phyloP scores from a whole-genome alignment of 2,797 vertebrate genomes.

The Fistularia commersonii region DNA sequence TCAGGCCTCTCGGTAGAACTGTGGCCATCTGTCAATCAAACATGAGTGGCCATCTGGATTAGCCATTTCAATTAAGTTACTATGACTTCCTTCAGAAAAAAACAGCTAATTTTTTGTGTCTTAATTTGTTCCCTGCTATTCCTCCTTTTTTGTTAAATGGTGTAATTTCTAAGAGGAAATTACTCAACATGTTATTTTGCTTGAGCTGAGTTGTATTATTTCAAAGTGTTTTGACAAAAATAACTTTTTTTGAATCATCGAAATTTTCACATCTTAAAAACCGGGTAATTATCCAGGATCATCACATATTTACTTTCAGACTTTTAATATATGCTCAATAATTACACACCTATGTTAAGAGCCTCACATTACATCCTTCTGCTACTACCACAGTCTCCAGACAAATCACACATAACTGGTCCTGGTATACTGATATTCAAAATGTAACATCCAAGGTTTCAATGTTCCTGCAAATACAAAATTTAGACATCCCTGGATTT shows the following conservation, averaged over 20 bases:
- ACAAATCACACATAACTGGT: too few species aligned
- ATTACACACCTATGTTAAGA: too few species aligned
- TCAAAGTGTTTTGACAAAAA: too few species aligned
- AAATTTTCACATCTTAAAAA: constrained; percentile 7
- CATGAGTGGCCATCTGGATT: constrained; percentile 58
- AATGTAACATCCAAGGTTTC: too few species aligned
- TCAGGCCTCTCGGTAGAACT: constrained; percentile 59
- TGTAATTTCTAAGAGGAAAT: constrained; percentile 24
- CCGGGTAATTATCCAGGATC: constrained; percentile 18
- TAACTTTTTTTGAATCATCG: too few species aligned
- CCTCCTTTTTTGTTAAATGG: constrained; percentile 10
- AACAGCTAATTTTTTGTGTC: constrained; percentile 30
- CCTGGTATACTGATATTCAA: too few species aligned
- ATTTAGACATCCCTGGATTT: too few species aligned
- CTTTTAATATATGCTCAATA: too few species aligned
- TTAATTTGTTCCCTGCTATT: constrained; percentile 22
- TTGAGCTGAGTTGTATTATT: not conserved
- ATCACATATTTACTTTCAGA: constrained; percentile 12
- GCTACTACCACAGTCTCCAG: too few species aligned
- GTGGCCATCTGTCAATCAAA: constrained; percentile 76
- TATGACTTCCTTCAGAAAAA: constrained; percentile 48
- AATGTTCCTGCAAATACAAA: too few species aligned
- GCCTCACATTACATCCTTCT: too few species aligned
- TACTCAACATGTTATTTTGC: constrained; percentile 13
- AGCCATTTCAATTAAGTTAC: constrained; percentile 46